phyloP scores from a whole-genome alignment of 2,888 invertebrate species.

The Macrosoma leucophasiata region DNA sequence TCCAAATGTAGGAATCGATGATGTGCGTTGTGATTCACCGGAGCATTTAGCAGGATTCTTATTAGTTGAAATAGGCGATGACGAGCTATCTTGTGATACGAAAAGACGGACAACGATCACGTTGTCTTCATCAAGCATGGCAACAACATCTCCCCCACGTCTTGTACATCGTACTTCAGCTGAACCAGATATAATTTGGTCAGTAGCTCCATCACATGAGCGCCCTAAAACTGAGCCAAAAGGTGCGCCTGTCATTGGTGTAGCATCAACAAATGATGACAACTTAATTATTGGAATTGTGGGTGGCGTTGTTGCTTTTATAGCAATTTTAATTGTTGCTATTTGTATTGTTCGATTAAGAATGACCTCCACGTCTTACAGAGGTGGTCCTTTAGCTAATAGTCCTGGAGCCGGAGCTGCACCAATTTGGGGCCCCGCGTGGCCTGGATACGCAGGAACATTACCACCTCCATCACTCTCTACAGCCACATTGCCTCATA shows the following conservation, averaged over 20 bases:
- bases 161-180: conserved; percentile 78
- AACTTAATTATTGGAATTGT: conserved; percentile 97
- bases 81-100: conserved; percentile 86
- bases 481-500: conserved; percentile 81
- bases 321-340: conserved; percentile 90
- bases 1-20: conserved; percentile 77
- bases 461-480: conserved; percentile 77
- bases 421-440: conserved; percentile 74
- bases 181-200: conserved; percentile 94
- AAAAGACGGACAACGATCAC: conserved; percentile 70
- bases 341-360: conserved; percentile 89
- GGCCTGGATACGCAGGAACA: conserved; percentile 76
- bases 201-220: conserved; percentile 82
- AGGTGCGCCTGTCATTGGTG: conserved; percentile 72
- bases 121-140: conserved; percentile 53
- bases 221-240: conserved; percentile 77
- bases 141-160: conserved; percentile 64
- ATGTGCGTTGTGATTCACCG: conserved; percentile 81
- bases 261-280: conserved; percentile 86
- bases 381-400: conserved; percentile 80
- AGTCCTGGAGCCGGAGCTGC: conserved; percentile 78
- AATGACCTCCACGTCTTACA: conserved; percentile 80
- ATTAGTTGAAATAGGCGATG: conserved; percentile 85
- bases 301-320: conserved; percentile 93
- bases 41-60: conserved; percentile 80